phyloP scores from a whole-genome alignment of 2,113 vertebrate species.

The Apus apus region DNA sequence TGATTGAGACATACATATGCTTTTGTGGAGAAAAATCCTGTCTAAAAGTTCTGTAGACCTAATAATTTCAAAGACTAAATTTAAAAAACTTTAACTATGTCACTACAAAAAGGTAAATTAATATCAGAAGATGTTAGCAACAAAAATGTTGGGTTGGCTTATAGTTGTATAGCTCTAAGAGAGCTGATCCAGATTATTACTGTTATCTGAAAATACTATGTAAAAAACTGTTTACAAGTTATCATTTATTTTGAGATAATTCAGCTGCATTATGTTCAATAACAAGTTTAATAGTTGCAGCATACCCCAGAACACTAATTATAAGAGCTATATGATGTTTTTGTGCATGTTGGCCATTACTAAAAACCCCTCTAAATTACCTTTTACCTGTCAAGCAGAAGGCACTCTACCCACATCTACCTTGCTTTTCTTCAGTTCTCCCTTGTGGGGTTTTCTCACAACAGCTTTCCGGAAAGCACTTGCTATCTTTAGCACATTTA shows the following conservation, averaged over 20 bases:
- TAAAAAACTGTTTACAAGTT: conserved; percentile 8
- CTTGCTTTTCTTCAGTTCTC: conserved; percentile 71
- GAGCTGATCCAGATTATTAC: not conserved
- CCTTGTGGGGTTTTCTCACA: conserved; percentile 73
- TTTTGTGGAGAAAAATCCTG: not conserved
- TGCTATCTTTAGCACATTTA: conserved; percentile 82
- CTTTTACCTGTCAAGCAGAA: conserved; percentile 73
- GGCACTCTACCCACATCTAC: conserved; percentile 54
- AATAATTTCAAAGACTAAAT: not conserved
- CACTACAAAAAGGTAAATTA: not conserved
- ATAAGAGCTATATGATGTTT: conserved; percentile 68
- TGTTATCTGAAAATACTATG: not conserved
- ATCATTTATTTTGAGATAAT: conserved; percentile 44
- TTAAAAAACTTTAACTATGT: not conserved
- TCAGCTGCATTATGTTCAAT: conserved; percentile 40
- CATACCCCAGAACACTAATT: conserved; percentile 64
- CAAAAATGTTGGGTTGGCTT: not conserved
- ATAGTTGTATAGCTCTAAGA: not conserved
- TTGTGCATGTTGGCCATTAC: conserved; percentile 45
- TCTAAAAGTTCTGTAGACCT: not conserved
- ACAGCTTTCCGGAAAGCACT: conserved; percentile 76
- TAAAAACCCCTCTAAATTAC: conserved; percentile 63
- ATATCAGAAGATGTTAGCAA: not conserved
- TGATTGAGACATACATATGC: not conserved
- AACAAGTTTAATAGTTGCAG: conserved; percentile 53